phyloP scores from a whole-genome alignment of 2,797 vertebrate genomes.

The Anas flavirostris region DNA sequence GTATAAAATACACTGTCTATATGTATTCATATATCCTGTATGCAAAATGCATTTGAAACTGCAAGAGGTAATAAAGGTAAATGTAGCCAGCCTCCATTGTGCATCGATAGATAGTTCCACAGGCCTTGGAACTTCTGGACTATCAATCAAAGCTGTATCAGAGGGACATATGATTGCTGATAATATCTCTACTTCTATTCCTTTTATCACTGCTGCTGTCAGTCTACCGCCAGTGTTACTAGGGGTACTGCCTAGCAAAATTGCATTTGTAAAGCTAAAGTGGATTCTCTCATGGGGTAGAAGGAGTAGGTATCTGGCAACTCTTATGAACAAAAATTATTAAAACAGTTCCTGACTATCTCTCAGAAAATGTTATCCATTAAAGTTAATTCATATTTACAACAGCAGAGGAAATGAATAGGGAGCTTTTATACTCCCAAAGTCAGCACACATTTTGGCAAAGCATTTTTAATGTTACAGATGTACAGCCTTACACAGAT shows the following conservation, averaged over 20 bases:
- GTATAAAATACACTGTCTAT: not conserved
- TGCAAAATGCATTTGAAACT: not conserved
- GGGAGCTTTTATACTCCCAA: not conserved
- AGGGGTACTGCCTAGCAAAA: not conserved
- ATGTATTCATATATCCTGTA: not conserved
- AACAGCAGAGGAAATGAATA: not conserved
- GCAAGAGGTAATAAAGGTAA: not conserved
- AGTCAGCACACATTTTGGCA: not conserved
- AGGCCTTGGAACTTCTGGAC: not conserved
- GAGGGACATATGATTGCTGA: not conserved
- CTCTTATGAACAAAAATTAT: not conserved
- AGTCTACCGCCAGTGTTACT: not conserved
- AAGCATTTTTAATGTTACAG: not conserved
- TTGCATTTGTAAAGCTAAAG: conserved; percentile 13
- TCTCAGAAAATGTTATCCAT: not conserved
- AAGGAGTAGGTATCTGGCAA: not conserved
- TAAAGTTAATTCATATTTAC: conserved; percentile 17
- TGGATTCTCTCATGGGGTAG: not conserved
- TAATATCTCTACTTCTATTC: conserved; percentile 1
- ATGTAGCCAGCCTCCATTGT: not conserved
- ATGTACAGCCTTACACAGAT: not conserved
- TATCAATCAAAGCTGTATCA: conserved; percentile 17
- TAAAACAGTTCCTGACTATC: not conserved
- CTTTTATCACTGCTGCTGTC: conserved; percentile 5
- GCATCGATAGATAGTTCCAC: not conserved